These are phyloP conservation scores for Leptinotarsa juncta DNA, from an alignment of 2,888 invertebrate species.

Conservation along the genomic window DNA sequence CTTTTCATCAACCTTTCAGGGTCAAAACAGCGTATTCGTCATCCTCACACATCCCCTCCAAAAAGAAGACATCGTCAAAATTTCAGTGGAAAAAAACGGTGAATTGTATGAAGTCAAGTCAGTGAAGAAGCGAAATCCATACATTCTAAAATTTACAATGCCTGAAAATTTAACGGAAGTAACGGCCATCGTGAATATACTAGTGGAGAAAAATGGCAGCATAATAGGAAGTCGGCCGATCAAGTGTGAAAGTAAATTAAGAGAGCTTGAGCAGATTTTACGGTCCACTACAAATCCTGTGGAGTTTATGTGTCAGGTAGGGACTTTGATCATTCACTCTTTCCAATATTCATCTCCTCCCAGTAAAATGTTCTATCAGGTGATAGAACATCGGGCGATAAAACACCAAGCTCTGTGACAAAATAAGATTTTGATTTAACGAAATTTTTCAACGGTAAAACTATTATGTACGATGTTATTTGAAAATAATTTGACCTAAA, in stretches of 20 bases:
- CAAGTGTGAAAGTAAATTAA: constrained; percentile 86
- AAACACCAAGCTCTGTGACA: neutral
- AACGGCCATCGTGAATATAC: constrained; percentile 84
- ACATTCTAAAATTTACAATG: constrained; percentile 84
- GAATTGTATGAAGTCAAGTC: constrained; percentile 78
- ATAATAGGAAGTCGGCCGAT: constrained; percentile 85
- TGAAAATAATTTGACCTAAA: too few relatives aligned
- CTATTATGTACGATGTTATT: too few relatives aligned
- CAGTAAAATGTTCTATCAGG: neutral
- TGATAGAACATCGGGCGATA: neutral
- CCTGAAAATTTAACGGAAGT: constrained; percentile 86
- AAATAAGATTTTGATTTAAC: neutral
- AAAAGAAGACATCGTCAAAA: constrained; percentile 81
- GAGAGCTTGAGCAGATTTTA: constrained; percentile 85
- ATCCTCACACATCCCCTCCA: constrained; percentile 82
- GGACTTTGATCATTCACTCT: constrained; percentile 6
- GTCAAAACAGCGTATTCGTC: constrained; percentile 85
- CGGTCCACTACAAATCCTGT: constrained; percentile 83
- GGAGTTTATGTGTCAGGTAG: constrained; percentile 89
- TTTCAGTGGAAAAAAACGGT: constrained; percentile 84
- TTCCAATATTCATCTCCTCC: neutral
- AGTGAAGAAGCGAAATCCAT: constrained; percentile 85
- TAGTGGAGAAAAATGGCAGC: constrained; percentile 84
- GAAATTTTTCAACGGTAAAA: too few relatives aligned
- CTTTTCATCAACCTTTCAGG: constrained; percentile 66